Conservation (phyloP, 1,140 invertebrate species). For the Drosophila oshimai region DNA sequence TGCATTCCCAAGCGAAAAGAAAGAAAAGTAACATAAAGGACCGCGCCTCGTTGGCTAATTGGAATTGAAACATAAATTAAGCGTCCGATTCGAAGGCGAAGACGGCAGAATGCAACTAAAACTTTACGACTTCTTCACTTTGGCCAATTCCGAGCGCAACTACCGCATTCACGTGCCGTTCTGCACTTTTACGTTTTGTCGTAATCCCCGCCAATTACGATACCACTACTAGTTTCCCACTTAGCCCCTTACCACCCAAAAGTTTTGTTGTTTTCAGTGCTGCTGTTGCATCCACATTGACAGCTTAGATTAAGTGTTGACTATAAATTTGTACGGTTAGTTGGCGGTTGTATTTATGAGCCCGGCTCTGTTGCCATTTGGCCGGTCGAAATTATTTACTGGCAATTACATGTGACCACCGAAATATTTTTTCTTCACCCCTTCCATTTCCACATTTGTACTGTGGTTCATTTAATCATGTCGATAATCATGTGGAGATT, state of each 20-base stretch:
- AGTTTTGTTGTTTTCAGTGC: neutral
- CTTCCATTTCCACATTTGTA: neutral
- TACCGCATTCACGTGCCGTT: constrained; percentile 39
- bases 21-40: constrained; percentile 60
- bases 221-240: constrained; percentile 29
- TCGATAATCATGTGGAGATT: neutral
- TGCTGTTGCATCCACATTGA: constrained; percentile 57
- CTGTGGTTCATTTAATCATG: neutral
- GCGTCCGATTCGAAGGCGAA: constrained; percentile 59
- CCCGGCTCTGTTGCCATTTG: constrained; percentile 49
- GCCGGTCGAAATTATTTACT: constrained; percentile 59
- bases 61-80: constrained; percentile 82
- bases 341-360: constrained; percentile 58
- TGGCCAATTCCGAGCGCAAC: constrained; percentile 53
- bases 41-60: constrained; percentile 72
- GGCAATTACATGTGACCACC: constrained; percentile 44
- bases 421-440: neutral
- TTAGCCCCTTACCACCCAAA: neutral
- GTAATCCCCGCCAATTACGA: constrained; percentile 63
- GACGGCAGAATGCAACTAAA: constrained; percentile 66
- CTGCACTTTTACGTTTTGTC: constrained; percentile 65
- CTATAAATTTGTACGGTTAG: constrained; percentile 53
- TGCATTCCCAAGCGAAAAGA: neutral
- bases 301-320: constrained; percentile 78
- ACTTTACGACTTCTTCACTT: constrained; percentile 69